Evolutionary conservation across 2,113 vertebrate genomes (phyloP), one percentile per base, ranked within the genome.

Genomic region (Asarcornis scutulata): DNA sequence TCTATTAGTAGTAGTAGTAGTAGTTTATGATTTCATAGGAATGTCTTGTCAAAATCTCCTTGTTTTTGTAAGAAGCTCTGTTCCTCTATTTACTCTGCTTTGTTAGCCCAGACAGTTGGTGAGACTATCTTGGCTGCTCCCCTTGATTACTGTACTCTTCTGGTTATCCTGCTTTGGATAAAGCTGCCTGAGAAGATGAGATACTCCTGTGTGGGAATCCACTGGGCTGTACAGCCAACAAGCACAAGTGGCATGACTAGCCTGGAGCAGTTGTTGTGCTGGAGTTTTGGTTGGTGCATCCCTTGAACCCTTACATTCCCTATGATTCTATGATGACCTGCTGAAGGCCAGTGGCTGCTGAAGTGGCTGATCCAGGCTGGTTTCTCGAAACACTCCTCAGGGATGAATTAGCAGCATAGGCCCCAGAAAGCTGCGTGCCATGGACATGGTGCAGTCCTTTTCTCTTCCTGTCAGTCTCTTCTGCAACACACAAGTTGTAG

Each of bases 401-500:
- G 2, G 31, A 15, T 67, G 34, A 34, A 68, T 58, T 48, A 78
- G 8, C 55, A 53, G 8, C 2, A 2, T 17, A 7, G 6, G 11
- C 4, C 16, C 22, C 38, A 71, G 56, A 79, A 83, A 58, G 13
- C 17, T 52, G 5, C 1, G 0, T 44, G 56, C 6, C 17, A 17
- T 25, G 6, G 21, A 38, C 7, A 31, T 2, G 3, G 10, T 60
- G 34, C 36, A 56, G 20, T 46, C 31, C 20, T 63, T 31, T 79
- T 69, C n/a, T 52, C 22, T 34, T 66, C 23, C 56, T 3, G 0
- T 52, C 22, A 63, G 20, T 31, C 48, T 56, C 40, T 26, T 1
- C 0, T 25, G 40, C 14, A 53, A 31, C 0, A 0, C 5, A 9
- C n/a, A 83, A 72, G 18, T 22, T n/a, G 13, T 36, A 58, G 38